Evolutionary conservation across 2,888 invertebrate genomes (phyloP).

Genomic region (Drosophila rubida): DNA sequence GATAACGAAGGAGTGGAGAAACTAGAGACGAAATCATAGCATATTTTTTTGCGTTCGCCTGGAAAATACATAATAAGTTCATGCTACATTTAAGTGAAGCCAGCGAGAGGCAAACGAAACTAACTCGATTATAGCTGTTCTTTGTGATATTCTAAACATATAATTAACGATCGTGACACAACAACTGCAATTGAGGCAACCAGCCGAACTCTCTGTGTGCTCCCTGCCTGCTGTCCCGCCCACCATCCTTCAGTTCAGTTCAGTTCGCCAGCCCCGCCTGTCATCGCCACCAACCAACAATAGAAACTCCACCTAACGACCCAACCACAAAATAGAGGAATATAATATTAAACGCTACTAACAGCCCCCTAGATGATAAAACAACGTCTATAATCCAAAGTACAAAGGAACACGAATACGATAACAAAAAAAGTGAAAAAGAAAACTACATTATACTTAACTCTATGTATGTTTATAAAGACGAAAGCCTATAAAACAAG

Average conservation of each 20-base stretch:
- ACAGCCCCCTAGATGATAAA: conserved; percentile 40
- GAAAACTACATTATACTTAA: conserved; percentile 26
- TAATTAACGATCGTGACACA: conserved; percentile 29
- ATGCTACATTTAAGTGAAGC: conserved; percentile 27
- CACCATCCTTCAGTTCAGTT: conserved; percentile 44
- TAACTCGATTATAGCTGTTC: conserved; percentile 39
- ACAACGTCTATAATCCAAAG: conserved; percentile 76
- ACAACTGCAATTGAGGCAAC: conserved; percentile 2
- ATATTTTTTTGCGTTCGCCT: conserved; percentile 48
- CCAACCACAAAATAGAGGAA: background rate
- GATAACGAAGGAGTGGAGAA: conserved; percentile 15
- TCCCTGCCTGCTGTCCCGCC: conserved; percentile 49
- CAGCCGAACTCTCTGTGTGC: conserved; percentile 31
- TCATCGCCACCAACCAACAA: conserved; percentile 59
- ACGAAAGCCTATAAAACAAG: conserved; percentile 24
- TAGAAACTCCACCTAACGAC: conserved; percentile 36
- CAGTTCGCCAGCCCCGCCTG: conserved; percentile 38
- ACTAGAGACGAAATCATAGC: conserved; percentile 35
- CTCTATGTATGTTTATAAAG: conserved; percentile 10
- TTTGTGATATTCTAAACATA: conserved; percentile 59
- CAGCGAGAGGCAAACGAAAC: conserved; percentile 4
- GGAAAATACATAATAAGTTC: conserved; percentile 2
- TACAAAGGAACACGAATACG: conserved; percentile 61
- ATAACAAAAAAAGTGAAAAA: conserved; percentile 29
- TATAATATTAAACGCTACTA: conserved; percentile 30